phyloP scores from a whole-genome alignment of 1,140 invertebrate genomes.

The Elymnias hypermnestra region DNA sequence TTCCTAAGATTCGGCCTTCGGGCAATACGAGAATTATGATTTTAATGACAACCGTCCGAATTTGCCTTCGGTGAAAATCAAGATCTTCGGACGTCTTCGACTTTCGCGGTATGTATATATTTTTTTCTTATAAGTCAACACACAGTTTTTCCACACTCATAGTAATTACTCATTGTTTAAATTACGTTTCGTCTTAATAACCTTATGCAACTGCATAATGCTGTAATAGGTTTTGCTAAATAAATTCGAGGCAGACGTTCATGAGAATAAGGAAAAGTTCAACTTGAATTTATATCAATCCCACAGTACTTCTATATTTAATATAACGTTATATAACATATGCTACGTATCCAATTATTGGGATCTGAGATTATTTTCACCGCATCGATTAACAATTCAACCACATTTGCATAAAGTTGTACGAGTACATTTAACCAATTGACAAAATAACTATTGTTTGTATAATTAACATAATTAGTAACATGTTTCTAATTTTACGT shows the following conservation, averaged over 20 bases:
- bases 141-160: conserved; percentile 1
- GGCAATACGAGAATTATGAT: conserved; percentile 70
- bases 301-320: too few relatives aligned
- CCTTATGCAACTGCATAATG: conserved; percentile 1
- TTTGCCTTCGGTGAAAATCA: conserved; percentile 70
- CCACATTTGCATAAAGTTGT: too few relatives aligned
- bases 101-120: conserved; percentile 39
- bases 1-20: conserved; percentile 73
- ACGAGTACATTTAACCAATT: too few relatives aligned
- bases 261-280: background rate
- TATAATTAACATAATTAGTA: too few relatives aligned
- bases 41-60: conserved; percentile 68
- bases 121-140: conserved; percentile 8
- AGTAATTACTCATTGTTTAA: conserved; percentile 5
- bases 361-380: too few relatives aligned
- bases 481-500: too few relatives aligned
- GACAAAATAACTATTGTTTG: too few relatives aligned
- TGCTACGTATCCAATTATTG: too few relatives aligned
- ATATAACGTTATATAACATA: too few relatives aligned
- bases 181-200: conserved; percentile 3
- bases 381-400: too few relatives aligned
- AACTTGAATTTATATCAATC: too few relatives aligned
- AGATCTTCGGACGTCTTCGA: conserved; percentile 42
- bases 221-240: conserved; percentile 8
- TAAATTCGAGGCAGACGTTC: background rate